phyloP scores from a whole-genome alignment of 2,797 vertebrate species.

The Fringilla coelebs region DNA sequence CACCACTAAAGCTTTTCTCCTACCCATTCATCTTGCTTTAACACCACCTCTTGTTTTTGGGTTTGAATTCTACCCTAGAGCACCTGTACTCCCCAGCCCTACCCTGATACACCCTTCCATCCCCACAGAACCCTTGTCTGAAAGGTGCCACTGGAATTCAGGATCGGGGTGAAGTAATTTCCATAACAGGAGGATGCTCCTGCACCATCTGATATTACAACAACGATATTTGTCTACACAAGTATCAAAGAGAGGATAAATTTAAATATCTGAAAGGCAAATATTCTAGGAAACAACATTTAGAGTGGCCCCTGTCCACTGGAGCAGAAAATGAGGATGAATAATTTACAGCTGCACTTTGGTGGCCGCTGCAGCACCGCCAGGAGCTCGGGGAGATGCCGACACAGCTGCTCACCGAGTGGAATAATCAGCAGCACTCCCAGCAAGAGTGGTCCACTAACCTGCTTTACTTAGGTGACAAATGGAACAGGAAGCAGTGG shows the following conservation, averaged over 20 bases:
- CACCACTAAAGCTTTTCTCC: neutral
- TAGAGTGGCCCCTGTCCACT: conserved; percentile 56
- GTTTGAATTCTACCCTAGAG: neutral
- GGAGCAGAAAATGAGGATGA: conserved; percentile 73
- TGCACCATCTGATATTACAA: neutral
- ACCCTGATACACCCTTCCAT: neutral
- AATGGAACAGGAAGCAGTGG: conserved; percentile 5
- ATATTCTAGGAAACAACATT: conserved; percentile 46
- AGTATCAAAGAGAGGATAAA: conserved; percentile 25
- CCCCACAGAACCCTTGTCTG: neutral
- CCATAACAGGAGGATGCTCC: neutral
- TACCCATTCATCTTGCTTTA: neutral
- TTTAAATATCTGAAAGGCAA: conserved; percentile 56
- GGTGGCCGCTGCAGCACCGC: conserved; percentile 60
- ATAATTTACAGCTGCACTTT: conserved; percentile 78
- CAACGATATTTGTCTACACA: neutral
- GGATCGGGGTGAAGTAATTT: neutral
- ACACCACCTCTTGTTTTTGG: neutral
- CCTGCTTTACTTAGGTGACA: neutral
- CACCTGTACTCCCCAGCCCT: neutral
- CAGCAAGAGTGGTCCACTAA: conserved; percentile 47
- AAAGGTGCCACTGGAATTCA: neutral
- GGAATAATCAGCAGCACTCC: conserved; percentile 52
- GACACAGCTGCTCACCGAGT: conserved; percentile 70
- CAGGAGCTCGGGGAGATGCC: conserved; percentile 69